Base-by-base conservation (phyloP, 2,888 invertebrate genomes). In the Lypha dubia region DNA sequence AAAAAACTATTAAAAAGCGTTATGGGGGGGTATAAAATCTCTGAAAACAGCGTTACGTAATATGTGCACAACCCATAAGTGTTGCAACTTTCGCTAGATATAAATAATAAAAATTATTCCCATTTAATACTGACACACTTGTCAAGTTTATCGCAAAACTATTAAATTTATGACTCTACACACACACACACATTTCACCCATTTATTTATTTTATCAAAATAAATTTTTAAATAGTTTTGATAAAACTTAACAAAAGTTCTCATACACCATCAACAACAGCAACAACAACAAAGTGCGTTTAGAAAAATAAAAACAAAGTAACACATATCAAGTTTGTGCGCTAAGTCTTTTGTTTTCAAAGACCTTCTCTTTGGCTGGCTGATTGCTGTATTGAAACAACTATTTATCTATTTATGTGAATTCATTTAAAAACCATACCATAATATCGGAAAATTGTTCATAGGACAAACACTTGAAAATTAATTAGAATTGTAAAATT, bases 381-480 rank as follows among this genome's bases (percentile, higher is more conserved):
- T 24, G 17, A 13, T 53, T 7, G 41, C 41, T 53, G 60, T 7
- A 46, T 41, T 15, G 2, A 41, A 28, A 28, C 24, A 38, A 53
- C 7, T 38, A 2, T 44, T 71, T 79, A 60, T 77, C 60, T 28
- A 60, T 38, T n/a, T n/a, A n/a, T n/a, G n/a, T n/a, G n/a, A 3
- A n/a, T 60, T 58, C 11, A n/a, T 51, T 11, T 44, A 15, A 17
- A 22, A 24, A 41, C 17, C 8, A 41, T 41, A 41, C 13, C 13
- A 11, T 62, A 22, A 35, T 13, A 11, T 60, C 9, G 32, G 15
- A 28, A 49, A 7, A 62, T 20, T 44, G n/a, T 71, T 62, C 41
- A 77, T 81, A 24, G n/a, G 11, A 41, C 63, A 82, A 70, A 51
- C 65, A 82, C 70, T 82, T 79, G 67, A 85, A 85, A 79, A 70